Evolutionary conservation across 2,888 invertebrate genomes (phyloP), one percentile per base, ranked within the genome.

Genomic region (Agrilus cyanescens): DNA sequence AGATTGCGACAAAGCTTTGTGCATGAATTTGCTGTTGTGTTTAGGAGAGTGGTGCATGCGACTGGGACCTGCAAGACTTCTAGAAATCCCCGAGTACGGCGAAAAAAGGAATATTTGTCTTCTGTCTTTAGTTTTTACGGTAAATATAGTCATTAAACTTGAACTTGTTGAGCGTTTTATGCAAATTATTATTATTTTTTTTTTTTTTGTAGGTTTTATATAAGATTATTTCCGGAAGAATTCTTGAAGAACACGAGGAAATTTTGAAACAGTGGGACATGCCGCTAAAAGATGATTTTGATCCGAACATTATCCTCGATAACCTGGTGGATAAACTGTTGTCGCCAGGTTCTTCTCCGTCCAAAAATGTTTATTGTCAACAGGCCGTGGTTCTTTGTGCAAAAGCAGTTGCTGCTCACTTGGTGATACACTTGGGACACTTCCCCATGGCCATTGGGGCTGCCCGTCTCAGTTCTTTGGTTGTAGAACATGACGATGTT

Each of bases 41-140:
- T 71, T 96, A 46, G 90, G 91, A 0, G 94, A 95, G 67, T 94
- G 93, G 82, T 91, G 91, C 42, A 90, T 95, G 77, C 75, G 82
- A 37, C 76, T 94, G 53, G 85, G 84, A 0, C 77, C 78, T 0
- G 57, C 66, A n/a, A 68, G 76, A 38, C 69, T 85, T 50, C 64
- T 83, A 59, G 69, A 74, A 32, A 68, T 73, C 44, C 57, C 60
- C 12, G 64, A 66, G 42, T 63, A 63, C 49, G 71, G 68, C 18
- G 75, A 72, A 15, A 53, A 52, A 34, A 53, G 57, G 41, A 70
- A 65, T 16, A 70, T 70, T 50, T 65, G 74, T 37, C 59, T 78
- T 20, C 66, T 86, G 44, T 70, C 84, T 33, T 76, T 80, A 46
- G 80, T 89, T 50, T 81, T 89, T 60, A 78, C 80, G 62, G 85